Evolutionary conservation across 2,113 vertebrate species (phyloP).

Genomic region (Cyanistes caeruleus): DNA sequence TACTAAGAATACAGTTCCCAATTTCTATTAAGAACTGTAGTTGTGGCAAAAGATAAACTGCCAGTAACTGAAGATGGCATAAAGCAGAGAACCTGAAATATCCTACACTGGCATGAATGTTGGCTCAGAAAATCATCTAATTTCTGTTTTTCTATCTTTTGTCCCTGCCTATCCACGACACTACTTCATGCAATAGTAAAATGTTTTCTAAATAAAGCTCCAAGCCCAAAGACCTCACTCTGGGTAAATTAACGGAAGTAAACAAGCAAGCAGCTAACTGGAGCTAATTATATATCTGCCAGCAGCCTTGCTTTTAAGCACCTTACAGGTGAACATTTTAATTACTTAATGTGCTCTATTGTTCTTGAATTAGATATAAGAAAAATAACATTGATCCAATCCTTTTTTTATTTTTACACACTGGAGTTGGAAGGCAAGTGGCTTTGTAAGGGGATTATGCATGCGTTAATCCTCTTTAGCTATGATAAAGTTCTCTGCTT

Average conservation of each 20-base stretch:
- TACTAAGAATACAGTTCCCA: no score
- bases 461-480: conserved; percentile 32
- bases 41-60: background rate
- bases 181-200: background rate
- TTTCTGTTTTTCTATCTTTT: background rate
- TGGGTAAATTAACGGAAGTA: background rate
- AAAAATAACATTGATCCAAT: conserved; percentile 59
- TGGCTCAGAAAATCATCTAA: background rate
- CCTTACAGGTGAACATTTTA: conserved; percentile 61
- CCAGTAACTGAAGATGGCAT: background rate
- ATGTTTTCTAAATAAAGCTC: conserved; percentile 15
- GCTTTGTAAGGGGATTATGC: conserved; percentile 58
- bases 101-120: background rate
- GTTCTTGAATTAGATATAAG: conserved; percentile 58
- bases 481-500: conserved; percentile 55
- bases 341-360: conserved; percentile 64
- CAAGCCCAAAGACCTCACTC: background rate
- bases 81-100: background rate
- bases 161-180: background rate
- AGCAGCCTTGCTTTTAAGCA: conserved; percentile 39
- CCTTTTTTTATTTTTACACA: conserved; percentile 48
- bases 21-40: background rate
- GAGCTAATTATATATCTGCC: conserved; percentile 46
- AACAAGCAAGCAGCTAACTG: conserved; percentile 29
- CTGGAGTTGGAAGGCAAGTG: conserved; percentile 44